Conservation (phyloP, 2,888 invertebrate species). For the Drosophila eohydei region DNA sequence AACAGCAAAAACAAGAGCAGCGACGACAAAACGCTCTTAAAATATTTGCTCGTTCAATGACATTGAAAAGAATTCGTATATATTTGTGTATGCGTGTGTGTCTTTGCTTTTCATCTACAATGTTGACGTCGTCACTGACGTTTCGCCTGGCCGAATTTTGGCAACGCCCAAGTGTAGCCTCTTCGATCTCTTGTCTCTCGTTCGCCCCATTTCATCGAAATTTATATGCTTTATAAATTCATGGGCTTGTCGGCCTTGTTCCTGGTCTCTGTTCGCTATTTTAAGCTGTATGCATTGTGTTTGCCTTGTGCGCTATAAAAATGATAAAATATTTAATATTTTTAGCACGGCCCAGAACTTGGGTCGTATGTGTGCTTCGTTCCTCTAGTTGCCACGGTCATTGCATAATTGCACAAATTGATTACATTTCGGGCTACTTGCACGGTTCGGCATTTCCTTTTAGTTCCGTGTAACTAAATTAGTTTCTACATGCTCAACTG, state of each 20-base stretch:
- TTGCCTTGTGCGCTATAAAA: slow-evolving; percentile 20
- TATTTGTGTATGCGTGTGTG: slow-evolving; percentile 14
- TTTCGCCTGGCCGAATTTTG: slow-evolving; percentile 58
- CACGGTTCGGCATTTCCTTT: slow-evolving; percentile 52
- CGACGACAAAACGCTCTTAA: slow-evolving; percentile 61
- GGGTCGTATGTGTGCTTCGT: slow-evolving; percentile 4
- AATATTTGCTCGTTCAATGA: slow-evolving; percentile 74
- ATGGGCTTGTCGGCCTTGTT: slow-evolving; percentile 44
- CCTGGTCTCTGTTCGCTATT: slow-evolving; percentile 51
- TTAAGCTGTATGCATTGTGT: slow-evolving; percentile 46
- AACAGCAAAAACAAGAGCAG: slow-evolving; percentile 6
- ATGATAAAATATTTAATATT: slow-evolving; percentile 38
- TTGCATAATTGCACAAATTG: slow-evolving; percentile 78
- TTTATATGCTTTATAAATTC: slow-evolving; percentile 59
- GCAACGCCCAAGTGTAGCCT: slow-evolving; percentile 29
- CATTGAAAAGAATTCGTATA: slow-evolving; percentile 72
- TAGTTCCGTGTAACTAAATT: slow-evolving; percentile 64
- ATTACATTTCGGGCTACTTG: slow-evolving; percentile 57
- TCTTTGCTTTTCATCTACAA: slow-evolving; percentile 31
- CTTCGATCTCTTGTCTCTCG: slow-evolving; percentile 35
- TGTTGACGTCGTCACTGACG: slow-evolving; percentile 64
- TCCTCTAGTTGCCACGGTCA: slow-evolving; percentile 25
- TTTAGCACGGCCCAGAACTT: slow-evolving; percentile 12
- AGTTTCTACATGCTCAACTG: slow-evolving; percentile 43
- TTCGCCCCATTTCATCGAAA: slow-evolving; percentile 36